Conservation (phyloP, 2,888 invertebrate genomes). For the Tipula lateralis region DNA sequence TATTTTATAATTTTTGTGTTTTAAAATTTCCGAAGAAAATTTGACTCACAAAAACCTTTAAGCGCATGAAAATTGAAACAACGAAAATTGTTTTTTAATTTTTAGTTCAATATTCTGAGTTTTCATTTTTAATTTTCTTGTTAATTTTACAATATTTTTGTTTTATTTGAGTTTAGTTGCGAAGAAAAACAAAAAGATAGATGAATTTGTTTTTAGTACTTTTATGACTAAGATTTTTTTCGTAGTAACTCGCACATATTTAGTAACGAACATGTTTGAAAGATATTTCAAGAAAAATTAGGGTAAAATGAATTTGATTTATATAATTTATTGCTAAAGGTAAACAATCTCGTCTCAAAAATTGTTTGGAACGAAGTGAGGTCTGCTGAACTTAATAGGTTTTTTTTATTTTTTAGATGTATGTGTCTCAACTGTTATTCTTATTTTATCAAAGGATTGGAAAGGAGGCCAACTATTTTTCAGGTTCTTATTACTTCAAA, state of each 20-base stretch:
- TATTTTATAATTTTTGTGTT: neutral
- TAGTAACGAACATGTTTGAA: neutral
- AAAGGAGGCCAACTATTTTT: no score
- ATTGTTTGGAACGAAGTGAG: neutral
- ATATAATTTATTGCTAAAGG: neutral
- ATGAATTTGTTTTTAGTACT: neutral
- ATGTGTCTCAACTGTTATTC: no score
- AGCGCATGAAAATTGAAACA: neutral
- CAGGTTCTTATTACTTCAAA: no score
- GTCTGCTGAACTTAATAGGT: neutral
- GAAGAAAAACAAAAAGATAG: neutral
- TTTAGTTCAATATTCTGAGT: constrained; percentile 19
- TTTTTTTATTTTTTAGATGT: no score
- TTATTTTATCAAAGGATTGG: no score
- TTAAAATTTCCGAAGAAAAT: neutral
- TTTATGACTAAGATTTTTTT: neutral
- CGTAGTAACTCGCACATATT: neutral
- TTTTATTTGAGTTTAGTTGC: neutral
- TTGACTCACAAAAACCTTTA: constrained; percentile 11
- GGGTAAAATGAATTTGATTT: neutral
- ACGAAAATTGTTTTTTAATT: constrained; percentile 4
- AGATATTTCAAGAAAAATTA: neutral
- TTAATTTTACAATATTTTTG: neutral
- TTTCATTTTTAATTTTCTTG: neutral
- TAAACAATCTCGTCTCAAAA: neutral